Conservation (phyloP, 2,888 invertebrate species). For the Polia nebulosa region DNA sequence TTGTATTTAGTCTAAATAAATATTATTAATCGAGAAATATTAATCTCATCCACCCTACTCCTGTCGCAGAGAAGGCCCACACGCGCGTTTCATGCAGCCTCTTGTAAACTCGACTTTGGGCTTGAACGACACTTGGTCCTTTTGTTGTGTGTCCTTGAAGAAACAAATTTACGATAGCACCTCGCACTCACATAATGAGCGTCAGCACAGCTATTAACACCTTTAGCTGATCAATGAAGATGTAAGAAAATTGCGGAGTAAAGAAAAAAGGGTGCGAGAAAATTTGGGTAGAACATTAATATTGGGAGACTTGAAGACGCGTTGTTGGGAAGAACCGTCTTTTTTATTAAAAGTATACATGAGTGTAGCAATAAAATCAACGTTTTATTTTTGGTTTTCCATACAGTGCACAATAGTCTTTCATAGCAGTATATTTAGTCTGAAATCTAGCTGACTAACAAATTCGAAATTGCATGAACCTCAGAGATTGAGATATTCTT, state of each 20-base stretch:
- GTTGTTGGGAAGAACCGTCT: background rate
- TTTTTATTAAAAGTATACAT: background rate
- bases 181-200: slow-evolving; percentile 82
- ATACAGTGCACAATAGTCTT: background rate
- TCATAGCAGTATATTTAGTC: background rate
- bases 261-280: slow-evolving; percentile 21
- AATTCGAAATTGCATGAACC: background rate
- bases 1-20: too few relatives aligned
- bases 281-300: slow-evolving; percentile 28
- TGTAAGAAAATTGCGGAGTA: slow-evolving; percentile 63
- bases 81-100: slow-evolving; percentile 87
- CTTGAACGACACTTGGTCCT: slow-evolving; percentile 85
- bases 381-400: background rate
- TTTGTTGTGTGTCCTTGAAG: slow-evolving; percentile 87
- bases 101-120: slow-evolving; percentile 89
- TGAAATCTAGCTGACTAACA: background rate
- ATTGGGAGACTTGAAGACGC: slow-evolving; percentile 9
- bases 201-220: slow-evolving; percentile 89
- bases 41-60: slow-evolving; percentile 72
- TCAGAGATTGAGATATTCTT: background rate
- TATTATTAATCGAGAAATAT: background rate
- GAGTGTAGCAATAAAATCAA: background rate
- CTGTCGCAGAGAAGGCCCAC: slow-evolving; percentile 79
- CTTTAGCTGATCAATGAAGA: slow-evolving; percentile 85
- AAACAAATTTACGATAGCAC: slow-evolving; percentile 88